Base-by-base conservation (phyloP, 2,797 vertebrate species). In the Pseudocheirus occidentalis region DNA sequence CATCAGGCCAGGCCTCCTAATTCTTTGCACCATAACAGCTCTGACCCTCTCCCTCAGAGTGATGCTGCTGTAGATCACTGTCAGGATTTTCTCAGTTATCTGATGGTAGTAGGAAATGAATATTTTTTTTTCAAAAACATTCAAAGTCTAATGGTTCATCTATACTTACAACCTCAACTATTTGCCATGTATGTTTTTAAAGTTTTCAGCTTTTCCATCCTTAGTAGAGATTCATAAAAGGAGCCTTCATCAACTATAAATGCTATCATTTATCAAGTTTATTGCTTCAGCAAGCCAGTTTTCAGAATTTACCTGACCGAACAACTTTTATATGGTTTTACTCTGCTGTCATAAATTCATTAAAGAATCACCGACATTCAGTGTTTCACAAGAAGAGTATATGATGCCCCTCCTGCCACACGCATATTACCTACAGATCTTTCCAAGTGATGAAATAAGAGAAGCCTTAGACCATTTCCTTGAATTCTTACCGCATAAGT, bases 201-300 rank as follows among this genome's bases (percentile, higher is more conserved):
- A 97, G 93, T 29, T 90, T 93, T 96, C 92, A 91, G 13, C 53
- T 95, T 90, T 96, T 97, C 95, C 95, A n/a, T 96, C 93, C 40
- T 90, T 91, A 95, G 59, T n/a, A 92, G n/a, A 97, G 96, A 92
- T 97, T 54, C 81, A 98, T 93, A 97, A 97, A 97, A 98, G 62
- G 9, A 97, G 57, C 46, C 62, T 96, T 98, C 95, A 91, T 90
- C 62, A 40, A 59, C 54, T 93, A 62, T 94, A 98, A 98, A 96
- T 62, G 59, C 2, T 57, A 96, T 27, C 59, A 95, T 97, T 96
- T 96, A 97, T 96, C 56, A 95, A 94, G 91, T 95, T 96, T 94
- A 97, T 96, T 97, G n/a, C 91, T 94, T 95, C 52, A 87, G 52
- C 94, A 98, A 96, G 96, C 95, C 56, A 58, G 58, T 96, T 95